Conservation (phyloP, 30 jellyfish, hydroid and myxozoan species). For the Pseudorhiza aurosa region DNA sequence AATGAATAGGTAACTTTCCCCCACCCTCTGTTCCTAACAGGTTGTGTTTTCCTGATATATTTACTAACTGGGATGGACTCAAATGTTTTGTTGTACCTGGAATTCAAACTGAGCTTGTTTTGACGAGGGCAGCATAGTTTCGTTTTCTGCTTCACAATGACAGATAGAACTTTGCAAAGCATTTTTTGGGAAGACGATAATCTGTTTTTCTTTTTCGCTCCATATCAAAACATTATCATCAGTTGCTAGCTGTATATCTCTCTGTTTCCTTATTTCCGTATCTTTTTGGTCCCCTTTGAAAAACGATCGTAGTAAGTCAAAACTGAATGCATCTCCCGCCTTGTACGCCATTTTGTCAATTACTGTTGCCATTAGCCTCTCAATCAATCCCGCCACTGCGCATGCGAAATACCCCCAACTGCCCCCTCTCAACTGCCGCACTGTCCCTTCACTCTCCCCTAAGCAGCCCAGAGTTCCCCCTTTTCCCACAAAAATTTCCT, state of each 20-base stretch:
- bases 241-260: neutral
- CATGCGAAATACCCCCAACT: too few species aligned
- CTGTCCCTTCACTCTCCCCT: too few species aligned
- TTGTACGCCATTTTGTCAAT: slow-evolving; percentile 16
- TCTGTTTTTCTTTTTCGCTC: slow-evolving; percentile 40
- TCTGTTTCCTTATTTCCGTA: neutral
- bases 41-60: too few species aligned
- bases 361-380: too few species aligned
- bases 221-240: slow-evolving; percentile 31
- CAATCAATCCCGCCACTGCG: too few species aligned
- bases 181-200: slow-evolving; percentile 24
- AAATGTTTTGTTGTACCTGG: too few species aligned
- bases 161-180: slow-evolving; percentile 1
- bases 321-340: neutral
- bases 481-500: too few species aligned
- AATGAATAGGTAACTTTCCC: too few species aligned
- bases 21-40: too few species aligned
- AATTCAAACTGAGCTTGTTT: neutral
- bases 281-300: neutral
- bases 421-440: too few species aligned
- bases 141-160: neutral
- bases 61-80: too few species aligned
- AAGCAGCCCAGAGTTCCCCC: too few species aligned
- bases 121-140: neutral
- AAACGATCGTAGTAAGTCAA: slow-evolving; percentile 14